These are phyloP conservation scores for Bedellia somnulentella DNA, from an alignment of 2,888 invertebrate genomes.

Conservation along the genomic window DNA sequence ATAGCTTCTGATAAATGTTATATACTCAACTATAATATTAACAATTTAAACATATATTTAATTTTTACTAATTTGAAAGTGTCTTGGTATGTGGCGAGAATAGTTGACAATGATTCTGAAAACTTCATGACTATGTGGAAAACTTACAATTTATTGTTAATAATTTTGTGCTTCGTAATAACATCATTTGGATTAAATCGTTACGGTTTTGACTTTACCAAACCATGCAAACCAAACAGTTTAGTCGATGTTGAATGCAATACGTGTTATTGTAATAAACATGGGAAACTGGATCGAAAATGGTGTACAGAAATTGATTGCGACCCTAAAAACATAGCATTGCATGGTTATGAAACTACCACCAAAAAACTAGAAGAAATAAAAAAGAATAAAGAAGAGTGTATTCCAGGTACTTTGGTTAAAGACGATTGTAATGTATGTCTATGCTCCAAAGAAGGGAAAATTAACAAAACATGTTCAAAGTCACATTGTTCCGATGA, in stretches of 20 bases:
- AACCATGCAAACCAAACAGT: constrained; percentile 31
- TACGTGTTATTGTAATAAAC: constrained; percentile 37
- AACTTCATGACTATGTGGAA: too few relatives aligned
- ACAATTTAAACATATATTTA: too few relatives aligned
- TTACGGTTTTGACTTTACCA: too few relatives aligned
- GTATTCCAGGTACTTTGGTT: constrained; percentile 30
- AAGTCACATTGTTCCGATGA: constrained; percentile 24
- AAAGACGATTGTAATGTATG: constrained; percentile 44
- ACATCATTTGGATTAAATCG: too few relatives aligned
- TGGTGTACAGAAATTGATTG: constrained; percentile 51
- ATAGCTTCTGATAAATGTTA: too few relatives aligned
- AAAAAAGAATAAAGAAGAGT: constrained; percentile 11
- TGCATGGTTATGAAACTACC: constrained; percentile 18
- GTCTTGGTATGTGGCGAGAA: too few relatives aligned
- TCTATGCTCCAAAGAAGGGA: constrained; percentile 35
- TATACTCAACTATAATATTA: too few relatives aligned
- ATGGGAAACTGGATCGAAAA: constrained; percentile 35
- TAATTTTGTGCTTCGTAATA: too few relatives aligned
- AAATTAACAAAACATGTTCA: constrained; percentile 27
- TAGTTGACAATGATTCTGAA: too few relatives aligned
- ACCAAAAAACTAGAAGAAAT: background rate
- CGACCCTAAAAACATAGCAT: constrained; percentile 22
- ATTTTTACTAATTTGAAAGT: too few relatives aligned
- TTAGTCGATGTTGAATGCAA: constrained; percentile 44
- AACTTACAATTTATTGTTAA: too few relatives aligned